Evolutionary conservation across 1,140 invertebrate species (phyloP).

Genomic region (Anagrus nilaparvatae): DNA sequence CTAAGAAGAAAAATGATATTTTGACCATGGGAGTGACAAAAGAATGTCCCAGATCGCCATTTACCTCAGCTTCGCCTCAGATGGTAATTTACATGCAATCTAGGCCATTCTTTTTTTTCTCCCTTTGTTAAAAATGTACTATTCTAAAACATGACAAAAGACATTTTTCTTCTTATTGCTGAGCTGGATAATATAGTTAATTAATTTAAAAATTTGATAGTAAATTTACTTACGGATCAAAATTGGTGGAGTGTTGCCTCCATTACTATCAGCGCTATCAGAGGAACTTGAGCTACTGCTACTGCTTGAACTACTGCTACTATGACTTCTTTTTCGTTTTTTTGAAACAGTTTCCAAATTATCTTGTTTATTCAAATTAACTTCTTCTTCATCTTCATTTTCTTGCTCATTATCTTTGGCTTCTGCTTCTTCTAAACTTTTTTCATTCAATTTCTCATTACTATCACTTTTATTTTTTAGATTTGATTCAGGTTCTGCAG

Average conservation of each 20-base stretch:
- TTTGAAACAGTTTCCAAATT: constrained; percentile 27
- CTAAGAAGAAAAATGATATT: too few relatives aligned
- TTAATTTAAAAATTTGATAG: too few relatives aligned
- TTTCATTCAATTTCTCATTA: constrained; percentile 22
- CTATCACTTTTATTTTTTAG: constrained; percentile 29
- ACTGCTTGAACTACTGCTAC: constrained; percentile 35
- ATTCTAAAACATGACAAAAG: too few relatives aligned
- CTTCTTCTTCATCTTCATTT: constrained; percentile 24
- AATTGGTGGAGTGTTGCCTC: constrained; percentile 7
- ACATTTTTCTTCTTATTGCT: too few relatives aligned
- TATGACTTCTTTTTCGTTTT: constrained; percentile 35
- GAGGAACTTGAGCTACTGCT: constrained; percentile 35
- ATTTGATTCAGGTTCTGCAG: constrained; percentile 39
- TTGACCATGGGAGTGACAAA: too few relatives aligned
- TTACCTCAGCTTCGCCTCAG: too few relatives aligned
- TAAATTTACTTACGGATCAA: too few relatives aligned
- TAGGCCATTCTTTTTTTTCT: too few relatives aligned
- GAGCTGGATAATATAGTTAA: too few relatives aligned
- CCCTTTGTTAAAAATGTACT: too few relatives aligned
- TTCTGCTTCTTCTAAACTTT: constrained; percentile 25
- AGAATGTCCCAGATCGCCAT: too few relatives aligned
- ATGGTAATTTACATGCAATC: too few relatives aligned
- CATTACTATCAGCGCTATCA: constrained; percentile 22
- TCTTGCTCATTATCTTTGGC: constrained; percentile 30
- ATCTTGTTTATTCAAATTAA: constrained; percentile 19